phyloP scores from a whole-genome alignment of 1,140 invertebrate species.

The Solen grandis region DNA sequence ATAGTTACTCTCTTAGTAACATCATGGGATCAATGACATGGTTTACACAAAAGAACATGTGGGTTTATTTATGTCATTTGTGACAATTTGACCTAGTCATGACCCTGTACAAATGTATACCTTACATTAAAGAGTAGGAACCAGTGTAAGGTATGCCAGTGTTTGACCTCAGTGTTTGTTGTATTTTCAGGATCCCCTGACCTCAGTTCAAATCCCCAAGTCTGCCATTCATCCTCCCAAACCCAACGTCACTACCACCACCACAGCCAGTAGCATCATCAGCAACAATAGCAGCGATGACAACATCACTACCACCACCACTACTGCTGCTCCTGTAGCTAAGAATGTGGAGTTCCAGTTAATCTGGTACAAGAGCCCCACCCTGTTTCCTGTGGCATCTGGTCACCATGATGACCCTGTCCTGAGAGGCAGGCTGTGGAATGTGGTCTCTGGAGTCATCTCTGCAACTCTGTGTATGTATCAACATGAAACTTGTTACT shows the following conservation, averaged over 20 bases:
- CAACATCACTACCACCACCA: neutral
- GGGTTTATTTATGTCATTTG: too few relatives aligned
- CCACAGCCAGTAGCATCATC: neutral
- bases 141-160: too few relatives aligned
- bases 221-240: constrained; percentile 1
- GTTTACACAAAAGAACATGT: too few relatives aligned
- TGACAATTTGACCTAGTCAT: too few relatives aligned
- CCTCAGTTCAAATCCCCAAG: constrained; percentile 37
- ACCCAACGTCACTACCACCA: neutral
- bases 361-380: constrained; percentile 72
- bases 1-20: too few relatives aligned
- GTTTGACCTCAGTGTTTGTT: too few relatives aligned
- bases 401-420: constrained; percentile 60
- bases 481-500: too few relatives aligned
- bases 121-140: too few relatives aligned
- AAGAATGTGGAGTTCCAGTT: constrained; percentile 66
- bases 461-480: constrained; percentile 72
- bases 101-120: too few relatives aligned
- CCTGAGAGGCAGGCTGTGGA: constrained; percentile 62
- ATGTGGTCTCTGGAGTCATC: constrained; percentile 68
- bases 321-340: neutral
- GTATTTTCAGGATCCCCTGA: constrained; percentile 40
- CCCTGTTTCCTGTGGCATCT: constrained; percentile 73
- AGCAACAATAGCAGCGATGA: neutral
- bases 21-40: too few relatives aligned